Base-by-base conservation (phyloP, 2,888 invertebrate species). In the Chaetogeoica ovagalla region DNA sequence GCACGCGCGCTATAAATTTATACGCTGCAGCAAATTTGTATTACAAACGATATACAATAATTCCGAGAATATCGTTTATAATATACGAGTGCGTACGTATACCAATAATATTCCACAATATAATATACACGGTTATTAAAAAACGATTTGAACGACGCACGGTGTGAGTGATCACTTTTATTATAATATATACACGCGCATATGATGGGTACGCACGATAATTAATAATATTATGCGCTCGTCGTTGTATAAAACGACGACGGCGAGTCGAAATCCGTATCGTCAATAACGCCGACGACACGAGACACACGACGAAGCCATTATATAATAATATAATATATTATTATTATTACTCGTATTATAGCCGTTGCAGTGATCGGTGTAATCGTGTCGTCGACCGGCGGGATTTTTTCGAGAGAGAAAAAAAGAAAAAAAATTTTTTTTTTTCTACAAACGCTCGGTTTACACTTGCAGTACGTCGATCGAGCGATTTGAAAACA, bases 41-140 rank as follows among this genome's bases (percentile, higher is more conserved):
- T 11, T 43, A 62, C 30, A 52, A 62, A 48, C n/a, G 60, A 23
- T 15, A 48, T n/a, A n/a, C n/a, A 30, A 72, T 62, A 30, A 48
- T 73, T 52, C 30, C 7, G 19, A 39, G 73, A 74, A 65, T 5
- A 6, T 9, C 7, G 55, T 23, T 17, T 4, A 2, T 39, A 21
- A n/a, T n/a, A n/a, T n/a, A n/a, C n/a, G n/a, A n/a, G n/a, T n/a
- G n/a, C 13, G 1, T 55, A 15, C 23, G 39, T 7, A 48, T 48
- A n/a, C 11, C 30, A 2, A 30, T 30, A 30, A 30, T 30, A 30
- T 30, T 30, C 30, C 4, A n/a, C n/a, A n/a, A 30, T 30, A 30
- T 30, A 30, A 39, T 65, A n/a, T n/a, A n/a, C n/a, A 39, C 21
- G 57, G 52, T 55, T 73, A 52, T 73, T 74, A 74, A 74, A 65